Evolutionary conservation across 2,888 invertebrate species (phyloP).

Genomic region (Saturnia pavonia): DNA sequence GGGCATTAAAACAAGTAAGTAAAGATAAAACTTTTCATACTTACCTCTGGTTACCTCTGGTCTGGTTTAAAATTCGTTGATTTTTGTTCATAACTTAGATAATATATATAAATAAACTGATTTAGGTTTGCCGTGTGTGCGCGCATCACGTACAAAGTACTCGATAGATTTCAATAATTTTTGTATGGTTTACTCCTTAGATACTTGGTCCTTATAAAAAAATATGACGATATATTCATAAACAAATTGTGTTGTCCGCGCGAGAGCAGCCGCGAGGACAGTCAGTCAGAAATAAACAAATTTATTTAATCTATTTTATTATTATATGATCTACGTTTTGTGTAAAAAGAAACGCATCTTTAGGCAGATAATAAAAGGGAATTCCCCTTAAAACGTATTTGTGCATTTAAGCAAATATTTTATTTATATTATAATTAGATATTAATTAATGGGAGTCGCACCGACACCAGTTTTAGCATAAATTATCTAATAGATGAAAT

Average conservation of each 20-base stretch:
- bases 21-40: not conserved
- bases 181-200: too few species aligned
- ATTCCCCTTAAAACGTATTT: not conserved
- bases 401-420: constrained; percentile 2
- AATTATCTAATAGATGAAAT: not conserved
- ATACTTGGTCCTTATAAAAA: too few species aligned
- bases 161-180: too few species aligned
- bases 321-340: not conserved
- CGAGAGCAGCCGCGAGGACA: too few species aligned
- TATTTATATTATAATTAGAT: not conserved
- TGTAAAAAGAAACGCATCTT: not conserved
- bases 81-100: too few species aligned
- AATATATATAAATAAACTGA: too few species aligned
- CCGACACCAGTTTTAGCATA: not conserved
- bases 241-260: too few species aligned
- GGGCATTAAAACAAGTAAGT: not conserved
- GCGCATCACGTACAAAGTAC: too few species aligned
- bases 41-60: too few species aligned
- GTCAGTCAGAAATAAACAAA: not conserved
- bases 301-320: not conserved
- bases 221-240: too few species aligned
- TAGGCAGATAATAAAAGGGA: not conserved
- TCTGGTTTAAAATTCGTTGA: not conserved
- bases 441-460: not conserved
- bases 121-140: too few species aligned